Evolutionary conservation across 2,888 invertebrate species (phyloP).

Genomic region (Drosophila atripex): DNA sequence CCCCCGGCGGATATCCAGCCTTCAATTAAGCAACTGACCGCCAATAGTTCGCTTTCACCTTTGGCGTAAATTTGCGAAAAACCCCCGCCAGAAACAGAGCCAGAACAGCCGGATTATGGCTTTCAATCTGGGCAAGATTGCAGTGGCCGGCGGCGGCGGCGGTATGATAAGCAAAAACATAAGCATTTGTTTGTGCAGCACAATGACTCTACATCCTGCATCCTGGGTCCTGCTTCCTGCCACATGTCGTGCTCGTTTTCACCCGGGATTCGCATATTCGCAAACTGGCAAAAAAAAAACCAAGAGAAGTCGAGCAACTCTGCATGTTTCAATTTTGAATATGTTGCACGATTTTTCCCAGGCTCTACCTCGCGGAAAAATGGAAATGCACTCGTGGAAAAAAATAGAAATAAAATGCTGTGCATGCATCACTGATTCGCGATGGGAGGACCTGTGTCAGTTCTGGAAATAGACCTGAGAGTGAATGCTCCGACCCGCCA

Average conservation of each 20-base stretch:
- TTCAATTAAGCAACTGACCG: slow-evolving; percentile 74
- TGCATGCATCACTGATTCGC: slow-evolving; percentile 16
- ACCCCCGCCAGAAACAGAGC: background rate
- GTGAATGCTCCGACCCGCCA: background rate
- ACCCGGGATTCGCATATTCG: slow-evolving; percentile 14
- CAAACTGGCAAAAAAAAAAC: slow-evolving; percentile 11
- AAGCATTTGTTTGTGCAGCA: slow-evolving; percentile 65
- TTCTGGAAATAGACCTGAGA: slow-evolving; percentile 34
- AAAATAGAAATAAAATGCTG: slow-evolving; percentile 26
- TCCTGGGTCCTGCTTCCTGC: slow-evolving; percentile 8
- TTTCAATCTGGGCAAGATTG: slow-evolving; percentile 63
- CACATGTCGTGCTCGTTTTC: slow-evolving; percentile 17
- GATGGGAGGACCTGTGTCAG: slow-evolving; percentile 16
- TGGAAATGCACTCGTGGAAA: slow-evolving; percentile 22
- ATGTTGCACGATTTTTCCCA: slow-evolving; percentile 36
- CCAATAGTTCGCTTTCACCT: slow-evolving; percentile 68
- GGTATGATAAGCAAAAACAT: slow-evolving; percentile 56
- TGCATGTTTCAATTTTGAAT: slow-evolving; percentile 66
- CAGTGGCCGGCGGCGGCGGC: slow-evolving; percentile 28
- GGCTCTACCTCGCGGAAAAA: slow-evolving; percentile 13
- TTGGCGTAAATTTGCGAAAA: slow-evolving; percentile 17
- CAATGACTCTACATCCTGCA: slow-evolving; percentile 51
- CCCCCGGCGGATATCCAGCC: slow-evolving; percentile 35
- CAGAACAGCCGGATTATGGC: slow-evolving; percentile 21
- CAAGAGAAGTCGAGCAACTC: slow-evolving; percentile 12